Base-by-base conservation (phyloP, 2,113 vertebrate genomes). In the Pardalotus punctatus region DNA sequence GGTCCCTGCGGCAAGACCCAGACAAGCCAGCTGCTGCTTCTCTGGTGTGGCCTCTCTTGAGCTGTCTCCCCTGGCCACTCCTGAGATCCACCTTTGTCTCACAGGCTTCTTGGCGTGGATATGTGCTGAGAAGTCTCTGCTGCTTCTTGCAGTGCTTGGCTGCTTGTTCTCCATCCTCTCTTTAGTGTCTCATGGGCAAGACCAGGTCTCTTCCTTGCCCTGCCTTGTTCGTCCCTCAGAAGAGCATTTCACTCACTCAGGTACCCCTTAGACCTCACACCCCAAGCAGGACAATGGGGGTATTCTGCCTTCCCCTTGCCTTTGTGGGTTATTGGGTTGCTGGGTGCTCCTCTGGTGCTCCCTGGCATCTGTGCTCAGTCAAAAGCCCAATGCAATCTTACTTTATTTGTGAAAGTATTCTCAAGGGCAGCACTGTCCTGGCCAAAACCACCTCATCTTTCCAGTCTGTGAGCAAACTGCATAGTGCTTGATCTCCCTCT, bases 1-100 rank as follows among this genome's bases (percentile, higher is more conserved):
- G 7, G 31, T 67, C 81, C 43, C 47, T 17, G 84, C 2, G 4
- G 53, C 3, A 13, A 36, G 23, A 14, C 19, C 5, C 60, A 35
- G 43, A 12, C 11, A 14, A 53, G 14, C 17, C 61, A 27, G 5
- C 43, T 9, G 69, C 81, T 50, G 36, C 43, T 36, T 80, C 50
- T 35, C 42, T 24, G 60, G 6, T 2, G 1, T 10, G 42, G 50
- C 62, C 54, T 53, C 57, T 35, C 62, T 45, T 6, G 45, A 78
- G n/a, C 66, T 50, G 48, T 36, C 61, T 84, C 21, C 51, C 23
- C 43, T 21, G 19, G n/a, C n/a, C 47, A 35, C 36, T 58, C 14
- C 16, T 24, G n/a, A 74, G 40, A 86, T 20, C 74, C 82, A 83
- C 54, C 85, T 92, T 90, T 96, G 79, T 93, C 88, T 92, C 45